A percentile compares a stretch with the other conserved stretches of the same genome.
Conservation (phyloP, 2,888 invertebrate genomes). For the Erebia palarica region DNA sequence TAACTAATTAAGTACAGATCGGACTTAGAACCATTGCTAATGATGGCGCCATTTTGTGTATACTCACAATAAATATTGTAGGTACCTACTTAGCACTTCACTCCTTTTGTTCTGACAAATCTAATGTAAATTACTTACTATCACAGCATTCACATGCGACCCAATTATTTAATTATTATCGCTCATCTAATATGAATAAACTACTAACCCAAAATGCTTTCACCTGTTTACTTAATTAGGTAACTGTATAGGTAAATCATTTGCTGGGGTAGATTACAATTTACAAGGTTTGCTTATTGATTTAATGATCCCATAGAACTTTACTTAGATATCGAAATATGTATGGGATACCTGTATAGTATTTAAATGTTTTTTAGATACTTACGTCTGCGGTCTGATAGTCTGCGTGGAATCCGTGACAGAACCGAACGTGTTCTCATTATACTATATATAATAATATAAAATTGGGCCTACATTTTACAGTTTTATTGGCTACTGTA, state of each 20-base stretch:
- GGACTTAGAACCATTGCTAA: conserved; percentile 44
- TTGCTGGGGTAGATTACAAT: background rate
- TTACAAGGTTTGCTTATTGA: background rate
- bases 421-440: no score
- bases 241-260: background rate
- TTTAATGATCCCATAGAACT: no score
- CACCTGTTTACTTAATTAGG: conserved; percentile 26
- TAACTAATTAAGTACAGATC: conserved; percentile 24
- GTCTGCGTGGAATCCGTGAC: no score
- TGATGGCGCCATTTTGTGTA: conserved; percentile 27
- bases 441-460: no score
- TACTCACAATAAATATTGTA: conserved; percentile 22
- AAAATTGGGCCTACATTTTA: no score
- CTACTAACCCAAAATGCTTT: conserved; percentile 26
- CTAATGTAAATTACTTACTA: conserved; percentile 36
- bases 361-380: no score
- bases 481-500: no score
- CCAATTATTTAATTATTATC: conserved; percentile 31
- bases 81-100: conserved; percentile 15
- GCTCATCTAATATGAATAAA: conserved; percentile 24
- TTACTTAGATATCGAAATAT: no score
- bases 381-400: no score
- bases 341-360: no score
- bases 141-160: conserved; percentile 34
- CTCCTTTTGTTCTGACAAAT: conserved; percentile 33